Percentiles rank a stretch among this genome's conserved stretches.
Evolutionary conservation across 2,797 vertebrate genomes (phyloP).

Genomic region (Bradypodion ventrale): DNA sequence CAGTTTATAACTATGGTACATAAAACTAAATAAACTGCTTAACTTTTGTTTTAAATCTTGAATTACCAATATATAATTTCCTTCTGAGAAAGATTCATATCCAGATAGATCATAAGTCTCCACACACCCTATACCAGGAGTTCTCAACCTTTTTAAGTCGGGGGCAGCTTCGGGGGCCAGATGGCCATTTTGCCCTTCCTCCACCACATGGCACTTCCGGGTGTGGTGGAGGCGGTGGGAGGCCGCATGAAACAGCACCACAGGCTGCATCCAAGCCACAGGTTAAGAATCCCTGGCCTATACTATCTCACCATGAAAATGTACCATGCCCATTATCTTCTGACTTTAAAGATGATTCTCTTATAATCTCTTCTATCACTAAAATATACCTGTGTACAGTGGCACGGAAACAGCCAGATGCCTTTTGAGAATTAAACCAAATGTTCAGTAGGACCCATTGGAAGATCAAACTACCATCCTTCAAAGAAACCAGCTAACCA

Average conservation of each 20-base stretch:
- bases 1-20: not conserved
- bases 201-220: too few species aligned
- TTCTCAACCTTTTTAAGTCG: too few species aligned
- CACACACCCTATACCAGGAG: not conserved
- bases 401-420: not conserved
- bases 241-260: too few species aligned
- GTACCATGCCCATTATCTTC: not conserved
- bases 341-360: not conserved
- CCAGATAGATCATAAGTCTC: not conserved
- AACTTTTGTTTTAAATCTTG: too few species aligned
- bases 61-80: too few species aligned
- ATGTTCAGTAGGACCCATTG: not conserved
- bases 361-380: not conserved
- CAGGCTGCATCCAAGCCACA: too few species aligned
- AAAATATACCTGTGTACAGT: too few species aligned
- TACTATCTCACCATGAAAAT: not conserved
- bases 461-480: not conserved
- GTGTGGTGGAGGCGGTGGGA: too few species aligned
- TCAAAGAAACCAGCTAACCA: not conserved
- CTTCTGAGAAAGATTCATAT: not conserved
- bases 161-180: too few species aligned
- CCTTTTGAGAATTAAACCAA: not conserved
- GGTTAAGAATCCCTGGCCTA: too few species aligned
- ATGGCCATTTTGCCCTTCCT: too few species aligned
- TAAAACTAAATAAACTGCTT: not conserved